Base-by-base conservation (phyloP, 2,888 invertebrate species). In the Miltochrista miniata region DNA sequence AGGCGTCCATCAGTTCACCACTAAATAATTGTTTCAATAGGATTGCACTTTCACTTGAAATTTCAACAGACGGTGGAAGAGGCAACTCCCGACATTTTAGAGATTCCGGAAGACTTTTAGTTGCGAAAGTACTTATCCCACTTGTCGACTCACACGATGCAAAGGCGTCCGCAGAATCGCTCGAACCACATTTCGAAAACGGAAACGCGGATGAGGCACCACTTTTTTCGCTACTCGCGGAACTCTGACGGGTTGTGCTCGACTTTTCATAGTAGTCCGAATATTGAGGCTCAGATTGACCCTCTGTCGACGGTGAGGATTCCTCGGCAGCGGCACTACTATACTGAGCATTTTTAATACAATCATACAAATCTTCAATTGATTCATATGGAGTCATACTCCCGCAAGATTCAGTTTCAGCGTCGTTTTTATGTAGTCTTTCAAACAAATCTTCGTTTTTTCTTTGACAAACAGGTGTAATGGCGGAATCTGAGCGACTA, bases 1-100 rank as follows among this genome's bases (percentile, higher is more conserved):
- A 94, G 39, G 93, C 93, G 65, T 93, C 93, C 94, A 94, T 93
- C 70, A 95, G 87, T 72, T 94, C 93, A 56, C 93, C 93, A 66
- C 93, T 93, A 72, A 95, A 95, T 74, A 95, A 84, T 70, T 93
- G 93, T 72, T 86, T 90, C 57, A 92, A 64, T 75, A 92, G 76
- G 59, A 92, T 91, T 24, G 82, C 79, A 60, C 92, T 92, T 61
- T 92, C 92, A 57, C 78, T 84, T 11, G 78, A 71, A 34, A 79
- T 76, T 47, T 76, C 77, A 53, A 80, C 82, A 45, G 67, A 62
- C 24, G 90, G 88, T 18, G 87, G 81, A 35, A 81, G 77, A 38
- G 90, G 91, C 52, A 91, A 64, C 62, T 89, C 88, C 44, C 90
- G 81, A 55, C 81, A 74, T 61, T 86, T 89, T 45, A 89, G 59